Evolutionary conservation across 2,113 vertebrate genomes (phyloP).

Genomic region (Athene noctua): DNA sequence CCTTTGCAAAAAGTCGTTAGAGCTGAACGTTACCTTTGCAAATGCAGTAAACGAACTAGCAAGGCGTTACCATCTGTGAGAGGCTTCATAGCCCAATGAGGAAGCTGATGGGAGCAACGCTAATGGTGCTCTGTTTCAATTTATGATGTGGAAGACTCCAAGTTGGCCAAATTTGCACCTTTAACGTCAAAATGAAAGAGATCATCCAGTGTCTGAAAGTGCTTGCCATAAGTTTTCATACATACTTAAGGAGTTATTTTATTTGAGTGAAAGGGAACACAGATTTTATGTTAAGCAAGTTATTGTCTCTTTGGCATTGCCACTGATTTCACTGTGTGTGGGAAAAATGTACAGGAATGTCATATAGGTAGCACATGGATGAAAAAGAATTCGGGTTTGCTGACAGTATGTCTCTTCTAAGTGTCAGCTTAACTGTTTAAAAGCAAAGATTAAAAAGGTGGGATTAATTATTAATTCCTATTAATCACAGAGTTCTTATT

Average conservation of each 20-base stretch:
- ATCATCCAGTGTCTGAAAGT: neutral
- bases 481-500: slow-evolving; percentile 2
- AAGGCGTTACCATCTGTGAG: fast-evolving
- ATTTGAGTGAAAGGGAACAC: neutral
- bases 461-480: slow-evolving; percentile 51
- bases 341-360: neutral
- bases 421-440: slow-evolving; percentile 34
- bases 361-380: neutral
- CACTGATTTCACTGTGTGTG: neutral
- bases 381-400: slow-evolving; percentile 37
- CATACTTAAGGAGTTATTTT: neutral
- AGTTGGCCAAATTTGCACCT: neutral
- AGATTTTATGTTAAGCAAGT: slow-evolving; percentile 2
- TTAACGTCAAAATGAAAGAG: neutral
- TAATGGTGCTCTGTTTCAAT: neutral
- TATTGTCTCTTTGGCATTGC: neutral
- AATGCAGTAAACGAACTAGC: neutral
- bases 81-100: neutral
- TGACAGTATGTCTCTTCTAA: slow-evolving; percentile 33
- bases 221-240: neutral
- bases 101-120: neutral
- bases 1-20: neutral
- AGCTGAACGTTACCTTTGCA: neutral
- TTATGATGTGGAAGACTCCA: neutral
- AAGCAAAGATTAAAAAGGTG: slow-evolving; percentile 11